Base-by-base conservation (phyloP, 2,888 invertebrate genomes). In the Electrophaes corylata region DNA sequence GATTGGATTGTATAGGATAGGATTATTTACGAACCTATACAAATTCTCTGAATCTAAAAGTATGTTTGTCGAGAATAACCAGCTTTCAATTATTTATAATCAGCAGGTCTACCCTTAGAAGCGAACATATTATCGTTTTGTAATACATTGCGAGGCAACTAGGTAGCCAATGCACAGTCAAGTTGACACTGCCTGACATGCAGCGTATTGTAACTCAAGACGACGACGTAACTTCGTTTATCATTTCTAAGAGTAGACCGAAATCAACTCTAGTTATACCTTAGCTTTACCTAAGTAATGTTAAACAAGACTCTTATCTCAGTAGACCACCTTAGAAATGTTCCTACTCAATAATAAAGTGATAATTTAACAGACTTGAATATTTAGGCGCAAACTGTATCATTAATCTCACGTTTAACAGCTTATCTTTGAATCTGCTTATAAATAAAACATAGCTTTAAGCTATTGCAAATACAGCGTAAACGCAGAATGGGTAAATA, bases 331-430 rank as follows among this genome's bases (percentile, higher is more conserved):
- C 46, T 20, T 16, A 43, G 41, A 51, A 18, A 33, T 29, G 52
- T 31, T 20, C 16, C 31, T 5, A 20, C 11, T 43, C 40, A 39
- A 54, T 45, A 50, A 41, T 57, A 57, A 43, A 57, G 40, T 41
- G 33, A 14, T 51, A 57, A 41, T 47, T 41, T n/a, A 41, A 46
- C 23, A 47, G 18, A 5, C n/a, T 29, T 37, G 43, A 43, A 52
- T 56, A 46, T 58, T 53, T 45, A 14, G 43, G 39, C 16, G 14
- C 33, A 45, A 44, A 23, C 33, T 45, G 53, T 48, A 23, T 12
- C 44, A 48, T 53, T 58, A 44, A 52, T 58, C 58, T 33, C 31
- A n/a, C 23, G 23, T 49, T 58, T 58, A 48, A 57, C 31, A n/a
- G 33, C 40, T 47, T 51, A 53, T 48, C 47, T 51, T n/a, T 41